phyloP scores from a whole-genome alignment of 2,888 invertebrate species.

The Nymphalis c-album region DNA sequence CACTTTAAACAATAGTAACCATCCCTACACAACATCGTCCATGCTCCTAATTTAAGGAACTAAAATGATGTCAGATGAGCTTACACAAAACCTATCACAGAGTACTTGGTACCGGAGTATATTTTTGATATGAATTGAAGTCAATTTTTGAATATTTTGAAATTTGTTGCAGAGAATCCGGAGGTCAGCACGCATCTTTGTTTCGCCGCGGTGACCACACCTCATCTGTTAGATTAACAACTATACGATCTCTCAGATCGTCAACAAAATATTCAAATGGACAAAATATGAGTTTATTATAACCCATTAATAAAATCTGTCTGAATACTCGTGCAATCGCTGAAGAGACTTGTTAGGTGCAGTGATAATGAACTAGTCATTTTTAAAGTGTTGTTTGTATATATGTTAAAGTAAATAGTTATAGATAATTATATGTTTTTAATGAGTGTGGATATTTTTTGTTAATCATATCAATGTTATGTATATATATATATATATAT shows the following conservation, averaged over 20 bases:
- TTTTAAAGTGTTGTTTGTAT: conserved; percentile 10
- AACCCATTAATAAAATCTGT: conserved; percentile 44
- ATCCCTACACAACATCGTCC: no score
- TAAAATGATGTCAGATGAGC: no score
- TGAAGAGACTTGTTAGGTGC: conserved; percentile 27
- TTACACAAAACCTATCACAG: no score
- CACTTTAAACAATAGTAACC: no score
- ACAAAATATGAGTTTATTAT: conserved; percentile 68
- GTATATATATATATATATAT: no score
- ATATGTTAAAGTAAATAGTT: neutral
- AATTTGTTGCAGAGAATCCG: conserved; percentile 64
- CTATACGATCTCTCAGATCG: conserved; percentile 65
- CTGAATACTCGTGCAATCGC: conserved; percentile 6
- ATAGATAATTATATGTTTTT: no score
- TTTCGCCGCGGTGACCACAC: conserved; percentile 69
- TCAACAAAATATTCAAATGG: conserved; percentile 71
- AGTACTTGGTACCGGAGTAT: no score
- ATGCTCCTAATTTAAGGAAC: no score
- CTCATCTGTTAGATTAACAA: conserved; percentile 69
- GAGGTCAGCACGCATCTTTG: conserved; percentile 67
- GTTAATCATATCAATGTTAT: no score
- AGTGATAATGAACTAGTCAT: conserved; percentile 33
- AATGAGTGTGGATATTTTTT: no score
- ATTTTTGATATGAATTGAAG: no score
- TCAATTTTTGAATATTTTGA: no score